Base-by-base conservation (phyloP, 2,888 invertebrate species). In the Eristalis tenax region DNA sequence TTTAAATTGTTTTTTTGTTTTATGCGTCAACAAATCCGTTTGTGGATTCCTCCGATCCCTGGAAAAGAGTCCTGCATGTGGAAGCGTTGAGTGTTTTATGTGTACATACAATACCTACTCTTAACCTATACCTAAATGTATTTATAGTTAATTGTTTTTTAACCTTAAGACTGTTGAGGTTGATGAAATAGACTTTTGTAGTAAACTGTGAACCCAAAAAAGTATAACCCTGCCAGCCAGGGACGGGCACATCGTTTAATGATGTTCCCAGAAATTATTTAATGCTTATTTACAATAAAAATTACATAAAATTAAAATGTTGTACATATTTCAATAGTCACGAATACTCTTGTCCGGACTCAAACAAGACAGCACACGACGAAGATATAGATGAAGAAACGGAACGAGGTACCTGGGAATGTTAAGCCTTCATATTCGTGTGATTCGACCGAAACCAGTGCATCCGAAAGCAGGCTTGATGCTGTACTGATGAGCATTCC, bases 221-320 rank as follows among this genome's bases (percentile, higher is more conserved):
- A n/a, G 28, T n/a, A 22, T 13, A 18, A 64, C 22, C 22, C 3
- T 50, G 6, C 6, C 40, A 57, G n/a, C 10, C 64, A 63, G 63
- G 32, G 15, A 40, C 32, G 11, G 57, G 69, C 26, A 74, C 82
- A 86, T 86, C 85, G 85, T 86, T 81, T 74, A 78, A 78, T 86
- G 81, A 82, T 86, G 70, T 81, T 56, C 74, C 81, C 63, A 74
- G 68, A 68, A 80, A 80, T 38, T 66, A 43, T 43, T 64, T 64
- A 28, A 22, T 15, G n/a, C 38, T 35, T 65, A 38, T 65, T 65
- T 35, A 50, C 50, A 50, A 50, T 50, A 50, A 50, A 50, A 50
- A 18, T 18, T 50, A 18, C 50, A 18, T 50, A 18, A 43, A 50
- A 50, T 50, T 5, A 5, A 1, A 18, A 50, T 28, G 1, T 28